These are phyloP conservation scores for Rhagonycha fulva DNA, from an alignment of 2,888 invertebrate species.

Conservation along the genomic window DNA sequence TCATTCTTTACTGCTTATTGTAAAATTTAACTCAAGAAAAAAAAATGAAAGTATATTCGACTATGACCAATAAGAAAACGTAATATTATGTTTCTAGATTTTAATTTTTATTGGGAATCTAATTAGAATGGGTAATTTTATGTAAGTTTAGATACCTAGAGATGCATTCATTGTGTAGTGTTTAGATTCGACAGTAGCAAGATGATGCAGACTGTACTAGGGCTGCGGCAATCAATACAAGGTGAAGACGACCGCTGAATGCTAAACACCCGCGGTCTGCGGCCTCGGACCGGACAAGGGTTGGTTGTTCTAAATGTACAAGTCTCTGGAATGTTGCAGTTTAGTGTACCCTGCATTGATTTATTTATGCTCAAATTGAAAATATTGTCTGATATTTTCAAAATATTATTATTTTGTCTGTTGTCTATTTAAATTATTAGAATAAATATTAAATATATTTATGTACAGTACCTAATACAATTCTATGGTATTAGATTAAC, in stretches of 20 bases:
- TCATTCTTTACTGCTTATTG: neutral
- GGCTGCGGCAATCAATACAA: slow-evolving; percentile 68
- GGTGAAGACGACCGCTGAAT: slow-evolving; percentile 64
- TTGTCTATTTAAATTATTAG: neutral
- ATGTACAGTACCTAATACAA: neutral
- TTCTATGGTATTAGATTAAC: neutral
- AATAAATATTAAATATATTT: no score
- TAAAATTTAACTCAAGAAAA: neutral
- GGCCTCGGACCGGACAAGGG: slow-evolving; percentile 44
- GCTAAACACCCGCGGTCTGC: slow-evolving; percentile 58
- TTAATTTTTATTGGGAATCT: neutral
- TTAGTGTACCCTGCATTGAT: slow-evolving; percentile 10
- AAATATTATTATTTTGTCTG: no score
- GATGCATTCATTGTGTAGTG: slow-evolving; percentile 10
- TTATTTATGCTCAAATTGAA: neutral
- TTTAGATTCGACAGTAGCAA: slow-evolving; percentile 33
- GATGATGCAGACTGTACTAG: slow-evolving; percentile 40
- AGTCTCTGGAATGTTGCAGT: slow-evolving; percentile 30
- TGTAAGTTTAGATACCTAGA: slow-evolving; percentile 6
- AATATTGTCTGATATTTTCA: neutral
- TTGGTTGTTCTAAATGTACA: slow-evolving; percentile 31
- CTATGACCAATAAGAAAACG: neutral
- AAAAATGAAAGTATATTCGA: neutral
- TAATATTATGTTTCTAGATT: neutral
- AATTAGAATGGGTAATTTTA: neutral